A percentile compares a stretch with the other conserved stretches of the same genome.
These are phyloP conservation scores for Eledona agricola DNA, from an alignment of 2,888 invertebrate genomes.

Conservation along the genomic window DNA sequence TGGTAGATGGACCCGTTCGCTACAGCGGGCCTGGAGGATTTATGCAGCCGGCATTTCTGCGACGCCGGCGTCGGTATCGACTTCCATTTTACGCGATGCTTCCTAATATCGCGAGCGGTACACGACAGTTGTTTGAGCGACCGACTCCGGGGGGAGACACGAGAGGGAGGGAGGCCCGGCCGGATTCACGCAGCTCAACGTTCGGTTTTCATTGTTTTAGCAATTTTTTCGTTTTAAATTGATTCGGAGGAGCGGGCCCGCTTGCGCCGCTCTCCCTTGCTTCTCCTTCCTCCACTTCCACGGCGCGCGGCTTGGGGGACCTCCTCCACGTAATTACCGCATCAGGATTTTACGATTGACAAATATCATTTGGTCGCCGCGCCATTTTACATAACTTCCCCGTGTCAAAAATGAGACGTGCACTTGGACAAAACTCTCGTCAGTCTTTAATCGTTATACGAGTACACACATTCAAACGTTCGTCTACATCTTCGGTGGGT, in stretches of 20 bases:
- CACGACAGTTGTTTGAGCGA: conserved; percentile 61
- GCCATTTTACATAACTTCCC: no score
- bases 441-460: no score
- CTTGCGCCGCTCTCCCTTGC: conserved; percentile 16
- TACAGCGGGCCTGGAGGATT: no score
- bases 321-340: conserved; percentile 5
- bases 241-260: conserved; percentile 39
- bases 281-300: background rate
- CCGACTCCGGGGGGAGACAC: conserved; percentile 48
- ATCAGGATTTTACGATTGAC: conserved; percentile 26
- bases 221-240: conserved; percentile 45
- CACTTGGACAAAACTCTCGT: no score
- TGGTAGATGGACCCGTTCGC: no score
- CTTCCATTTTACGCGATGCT: conserved; percentile 59
- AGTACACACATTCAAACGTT: no score
- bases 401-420: no score
- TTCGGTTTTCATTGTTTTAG: conserved; percentile 55
- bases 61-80: conserved; percentile 53
- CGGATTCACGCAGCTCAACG: conserved; percentile 58
- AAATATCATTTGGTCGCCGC: no score
- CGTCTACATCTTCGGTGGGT: no score
- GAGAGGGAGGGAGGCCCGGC: conserved; percentile 47
- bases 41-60: conserved; percentile 34
- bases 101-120: conserved; percentile 59
- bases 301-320: conserved; percentile 3